Base-by-base conservation (phyloP, 2,113 vertebrate genomes). In the Phyllostomus discolor region DNA sequence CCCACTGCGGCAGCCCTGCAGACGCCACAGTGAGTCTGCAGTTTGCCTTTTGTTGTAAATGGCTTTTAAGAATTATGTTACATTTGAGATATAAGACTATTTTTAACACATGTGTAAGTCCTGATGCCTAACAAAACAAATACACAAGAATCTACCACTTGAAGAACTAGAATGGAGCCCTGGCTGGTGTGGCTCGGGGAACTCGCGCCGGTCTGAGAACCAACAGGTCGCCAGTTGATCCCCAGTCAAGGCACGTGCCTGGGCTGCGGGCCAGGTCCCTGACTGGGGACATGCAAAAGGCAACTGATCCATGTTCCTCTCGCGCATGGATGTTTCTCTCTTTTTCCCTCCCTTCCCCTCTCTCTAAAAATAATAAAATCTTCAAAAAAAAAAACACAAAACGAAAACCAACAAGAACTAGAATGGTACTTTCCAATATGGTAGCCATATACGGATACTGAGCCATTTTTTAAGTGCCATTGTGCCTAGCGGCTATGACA, bases 111-210 rank as follows among this genome's bases (percentile, higher is more conserved):
- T 9, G 10, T 57, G 8, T 80, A 95, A 69, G 31, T 88, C 75
- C 6, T 84, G 76, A 90, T 84, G 50, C 22, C 62, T 88, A 93
- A 50, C 84, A 94, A 85, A 94, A 83, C n/a, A 66, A 83, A 80
- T 14, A 72, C 31, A 76, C 1, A 6, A 43, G 22, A 91, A 66
- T 31, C 80, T 85, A 69, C 22, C 31, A 76, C 11, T 50, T 41
- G 64, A 92, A 92, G 72, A 95, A 91, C 28, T 41, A 52, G 46
- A 87, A 41, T 12, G 38, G 9, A 7, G 24, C 59, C 59, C 59
- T 26, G 59, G 59, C 26, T 62, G 59, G 59, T 62, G 59, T 62
- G 59, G 59, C 59, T 62, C 59, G 4, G 59, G 59, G 59, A 62
- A 10, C 10, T 10, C 11, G 24, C 10, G 24, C 26, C 10, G 24